A percentile compares a stretch with the other conserved stretches of the same genome.
These are phyloP conservation scores for Eristalis tenax DNA, from an alignment of 2,888 invertebrate genomes.

Conservation along the genomic window DNA sequence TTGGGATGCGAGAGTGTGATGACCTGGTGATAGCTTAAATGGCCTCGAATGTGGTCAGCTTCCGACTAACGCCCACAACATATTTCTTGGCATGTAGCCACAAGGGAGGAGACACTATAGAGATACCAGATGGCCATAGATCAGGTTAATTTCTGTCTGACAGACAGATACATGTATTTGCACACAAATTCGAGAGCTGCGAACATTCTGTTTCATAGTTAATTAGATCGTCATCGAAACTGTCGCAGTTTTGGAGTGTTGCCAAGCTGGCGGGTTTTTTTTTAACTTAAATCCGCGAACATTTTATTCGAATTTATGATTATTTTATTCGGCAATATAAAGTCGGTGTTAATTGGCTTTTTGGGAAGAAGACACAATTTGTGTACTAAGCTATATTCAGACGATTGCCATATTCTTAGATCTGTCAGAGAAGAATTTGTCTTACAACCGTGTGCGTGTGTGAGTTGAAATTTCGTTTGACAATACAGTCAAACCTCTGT, in stretches of 20 bases:
- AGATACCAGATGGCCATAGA: conserved; percentile 34
- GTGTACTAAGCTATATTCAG: too few relatives aligned
- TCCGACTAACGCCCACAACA: conserved; percentile 71
- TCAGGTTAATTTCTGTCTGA: conserved; percentile 31
- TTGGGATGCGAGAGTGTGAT: conserved; percentile 68
- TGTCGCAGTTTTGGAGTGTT: background rate
- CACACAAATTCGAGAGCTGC: background rate
- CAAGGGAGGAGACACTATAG: conserved; percentile 20
- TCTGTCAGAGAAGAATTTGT: too few relatives aligned
- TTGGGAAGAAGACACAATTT: too few relatives aligned
- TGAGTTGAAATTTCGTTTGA: too few relatives aligned
- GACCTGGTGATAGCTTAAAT: conserved; percentile 69
- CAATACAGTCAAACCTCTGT: too few relatives aligned
- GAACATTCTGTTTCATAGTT: conserved; percentile 19
- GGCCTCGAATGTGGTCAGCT: conserved; percentile 71
- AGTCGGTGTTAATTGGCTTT: too few relatives aligned
- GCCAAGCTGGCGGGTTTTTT: too few relatives aligned
- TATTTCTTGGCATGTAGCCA: conserved; percentile 27
- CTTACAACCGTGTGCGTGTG: too few relatives aligned
- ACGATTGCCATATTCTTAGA: too few relatives aligned
- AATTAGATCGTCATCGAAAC: conserved; percentile 31
- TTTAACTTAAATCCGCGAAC: background rate
- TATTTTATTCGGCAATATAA: too few relatives aligned
- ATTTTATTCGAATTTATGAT: too few relatives aligned
- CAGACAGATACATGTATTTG: background rate